Evolutionary conservation across 2,113 vertebrate species (phyloP), one percentile per base, ranked within the genome.

Genomic region (Pelmatolapia mariae): DNA sequence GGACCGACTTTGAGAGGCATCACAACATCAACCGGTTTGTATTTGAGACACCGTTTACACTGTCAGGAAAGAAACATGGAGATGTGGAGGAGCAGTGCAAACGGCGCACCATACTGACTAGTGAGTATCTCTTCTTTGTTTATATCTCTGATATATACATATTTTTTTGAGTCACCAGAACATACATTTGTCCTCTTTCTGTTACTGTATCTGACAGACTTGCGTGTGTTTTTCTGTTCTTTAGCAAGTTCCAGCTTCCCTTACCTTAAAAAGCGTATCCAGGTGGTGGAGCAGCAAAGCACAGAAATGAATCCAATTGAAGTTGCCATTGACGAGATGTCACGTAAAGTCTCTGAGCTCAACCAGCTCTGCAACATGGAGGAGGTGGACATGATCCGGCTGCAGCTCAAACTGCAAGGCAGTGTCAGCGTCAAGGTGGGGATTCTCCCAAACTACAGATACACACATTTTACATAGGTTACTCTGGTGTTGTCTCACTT

Each of bases 291-390:
- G 92, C 98, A 99, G 63, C 97, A 97, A 24, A 98, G 98, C 94
- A 98, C 97, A 2, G 98, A 99, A 85, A 97, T 99, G 96, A 99
- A 99, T 90, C 99, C 99, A 1, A 98, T 99, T 0, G 98, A 99
- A 90, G 99, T 99, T n/a, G 99, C 99, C 0, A 99, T 99, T n/a
- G 99, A 99, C 50, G 98, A 99, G 95, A 99, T 99, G 99, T 98
- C 98, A 54, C 98, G 96, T 50, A 99, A 99, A 76, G 98, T 99
- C 73, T 98, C 97, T 0, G 99, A 99, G 93, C 98, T 99, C 85
- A 99, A 98, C 80, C 98, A 99, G 94, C 97, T 99, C 59, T 99
- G 98, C 95, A 97, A 94, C 4, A 97, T 98, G 97, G 97, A 98
- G 22, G 98, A 99, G 22, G 98, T 99, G 92, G 98, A 99, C 95